A percentile compares a stretch with the other conserved stretches of the same genome.
Conservation (phyloP, 1,140 invertebrate species). For the Rhopalosiphum padi region DNA sequence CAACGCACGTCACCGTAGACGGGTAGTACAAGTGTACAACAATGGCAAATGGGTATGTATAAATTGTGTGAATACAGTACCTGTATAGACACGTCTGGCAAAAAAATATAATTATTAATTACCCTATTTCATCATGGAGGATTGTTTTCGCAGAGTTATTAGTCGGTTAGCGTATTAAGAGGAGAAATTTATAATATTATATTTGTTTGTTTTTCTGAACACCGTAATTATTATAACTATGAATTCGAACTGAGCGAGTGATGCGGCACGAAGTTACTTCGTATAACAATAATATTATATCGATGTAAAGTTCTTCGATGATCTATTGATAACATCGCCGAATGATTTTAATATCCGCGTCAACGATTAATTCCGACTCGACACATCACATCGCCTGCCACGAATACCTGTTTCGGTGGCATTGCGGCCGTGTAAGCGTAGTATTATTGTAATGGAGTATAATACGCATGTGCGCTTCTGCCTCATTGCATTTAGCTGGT, state of each 20-base stretch:
- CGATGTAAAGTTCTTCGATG: background rate
- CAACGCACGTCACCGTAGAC: too few species aligned
- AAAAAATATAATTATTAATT: background rate
- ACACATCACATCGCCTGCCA: background rate
- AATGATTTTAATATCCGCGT: background rate
- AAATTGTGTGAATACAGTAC: too few species aligned
- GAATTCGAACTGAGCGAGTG: background rate
- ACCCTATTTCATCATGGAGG: background rate
- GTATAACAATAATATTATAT: background rate
- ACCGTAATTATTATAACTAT: background rate
- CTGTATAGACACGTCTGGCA: too few species aligned
- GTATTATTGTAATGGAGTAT: background rate
- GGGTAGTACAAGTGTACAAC: too few species aligned
- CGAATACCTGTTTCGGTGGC: background rate
- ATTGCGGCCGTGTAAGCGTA: background rate
- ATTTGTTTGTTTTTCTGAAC: background rate
- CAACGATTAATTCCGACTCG: background rate
- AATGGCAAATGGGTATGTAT: too few species aligned
- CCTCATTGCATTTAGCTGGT: background rate
- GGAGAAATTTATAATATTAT: background rate
- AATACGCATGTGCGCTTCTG: background rate
- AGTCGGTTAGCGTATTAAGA: background rate
- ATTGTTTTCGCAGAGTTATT: background rate
- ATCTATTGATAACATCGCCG: background rate
- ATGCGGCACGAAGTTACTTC: background rate